A percentile compares a stretch with the other conserved stretches of the same genome.
Evolutionary conservation across 1,140 invertebrate genomes (phyloP).

Genomic region (Drosophila melanica): DNA sequence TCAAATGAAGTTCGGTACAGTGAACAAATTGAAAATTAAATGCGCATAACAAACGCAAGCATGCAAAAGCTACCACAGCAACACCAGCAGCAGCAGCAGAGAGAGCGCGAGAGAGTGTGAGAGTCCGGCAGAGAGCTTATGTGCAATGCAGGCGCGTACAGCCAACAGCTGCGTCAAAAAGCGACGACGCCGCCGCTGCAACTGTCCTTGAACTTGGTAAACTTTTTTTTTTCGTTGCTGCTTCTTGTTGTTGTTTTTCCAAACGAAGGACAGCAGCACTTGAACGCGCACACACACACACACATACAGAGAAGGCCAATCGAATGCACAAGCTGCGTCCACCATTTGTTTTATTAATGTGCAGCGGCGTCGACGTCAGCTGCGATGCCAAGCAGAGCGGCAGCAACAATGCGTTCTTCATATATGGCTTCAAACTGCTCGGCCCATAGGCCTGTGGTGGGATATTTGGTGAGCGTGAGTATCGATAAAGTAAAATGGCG

Average conservation of each 20-base stretch:
- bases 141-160: slow-evolving; percentile 57
- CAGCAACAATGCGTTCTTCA: slow-evolving; percentile 2
- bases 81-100: slow-evolving; percentile 3
- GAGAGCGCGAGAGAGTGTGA: neutral
- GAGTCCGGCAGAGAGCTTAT: slow-evolving; percentile 38
- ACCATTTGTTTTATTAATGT: slow-evolving; percentile 35
- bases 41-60: slow-evolving; percentile 56
- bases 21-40: slow-evolving; percentile 47
- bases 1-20: slow-evolving; percentile 65
- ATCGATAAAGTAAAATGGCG: slow-evolving; percentile 17
- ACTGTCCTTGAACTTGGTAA: slow-evolving; percentile 76
- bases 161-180: slow-evolving; percentile 67
- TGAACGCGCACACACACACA: slow-evolving; percentile 30
- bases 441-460: slow-evolving; percentile 6
- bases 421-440: slow-evolving; percentile 34
- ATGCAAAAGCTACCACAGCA: slow-evolving; percentile 14
- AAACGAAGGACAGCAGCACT: slow-evolving; percentile 39
- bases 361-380: slow-evolving; percentile 25
- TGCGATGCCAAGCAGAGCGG: slow-evolving; percentile 13
- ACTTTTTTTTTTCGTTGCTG: slow-evolving; percentile 24
- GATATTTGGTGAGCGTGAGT: neutral
- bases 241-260: slow-evolving; percentile 9
- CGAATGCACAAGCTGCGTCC: slow-evolving; percentile 22
- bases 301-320: neutral
- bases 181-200: slow-evolving; percentile 50